phyloP scores from a whole-genome alignment of 1,140 invertebrate species.

The Drosophila littoralis region DNA sequence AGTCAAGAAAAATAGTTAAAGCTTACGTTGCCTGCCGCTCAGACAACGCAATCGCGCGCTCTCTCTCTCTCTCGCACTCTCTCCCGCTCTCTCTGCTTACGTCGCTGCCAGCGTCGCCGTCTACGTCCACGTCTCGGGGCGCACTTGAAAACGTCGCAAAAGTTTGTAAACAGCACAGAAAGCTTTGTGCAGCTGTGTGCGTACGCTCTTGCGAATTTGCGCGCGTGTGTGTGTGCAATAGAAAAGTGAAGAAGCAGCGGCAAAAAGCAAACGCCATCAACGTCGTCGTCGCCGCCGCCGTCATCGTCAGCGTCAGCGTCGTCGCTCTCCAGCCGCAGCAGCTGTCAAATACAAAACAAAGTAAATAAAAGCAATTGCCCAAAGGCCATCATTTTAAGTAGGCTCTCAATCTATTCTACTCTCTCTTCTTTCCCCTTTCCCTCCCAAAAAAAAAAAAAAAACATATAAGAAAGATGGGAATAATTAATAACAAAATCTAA shows the following conservation, averaged over 20 bases:
- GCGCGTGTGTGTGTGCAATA: conserved; percentile 53
- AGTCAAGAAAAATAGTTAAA: conserved; percentile 73
- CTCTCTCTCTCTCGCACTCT: conserved; percentile 17
- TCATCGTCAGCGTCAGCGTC: neutral
- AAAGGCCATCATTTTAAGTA: conserved; percentile 50
- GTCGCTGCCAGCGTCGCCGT: conserved; percentile 36
- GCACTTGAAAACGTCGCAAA: conserved; percentile 81
- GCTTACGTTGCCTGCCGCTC: conserved; percentile 54
- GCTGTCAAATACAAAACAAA: conserved; percentile 58
- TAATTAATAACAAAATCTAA: conserved; percentile 30
- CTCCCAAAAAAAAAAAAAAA: neutral
- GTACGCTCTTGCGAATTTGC: conserved; percentile 32
- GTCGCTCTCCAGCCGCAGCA: conserved; percentile 27
- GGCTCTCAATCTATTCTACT: neutral
- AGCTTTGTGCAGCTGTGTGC: conserved; percentile 54
- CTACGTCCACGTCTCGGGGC: conserved; percentile 44
- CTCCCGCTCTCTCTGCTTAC: conserved; percentile 18
- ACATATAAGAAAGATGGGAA: too few relatives aligned
- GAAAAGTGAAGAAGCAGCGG: conserved; percentile 54
- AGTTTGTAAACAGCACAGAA: conserved; percentile 79
- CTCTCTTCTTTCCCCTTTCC: neutral
- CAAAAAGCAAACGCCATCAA: conserved; percentile 44
- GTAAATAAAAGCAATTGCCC: conserved; percentile 66
- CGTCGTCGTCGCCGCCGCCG: conserved; percentile 2
- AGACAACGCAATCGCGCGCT: conserved; percentile 38